Percentiles rank a stretch among this genome's conserved stretches.
Evolutionary conservation across 2,888 invertebrate genomes (phyloP).

Genomic region (Mechanitis messenoides): DNA sequence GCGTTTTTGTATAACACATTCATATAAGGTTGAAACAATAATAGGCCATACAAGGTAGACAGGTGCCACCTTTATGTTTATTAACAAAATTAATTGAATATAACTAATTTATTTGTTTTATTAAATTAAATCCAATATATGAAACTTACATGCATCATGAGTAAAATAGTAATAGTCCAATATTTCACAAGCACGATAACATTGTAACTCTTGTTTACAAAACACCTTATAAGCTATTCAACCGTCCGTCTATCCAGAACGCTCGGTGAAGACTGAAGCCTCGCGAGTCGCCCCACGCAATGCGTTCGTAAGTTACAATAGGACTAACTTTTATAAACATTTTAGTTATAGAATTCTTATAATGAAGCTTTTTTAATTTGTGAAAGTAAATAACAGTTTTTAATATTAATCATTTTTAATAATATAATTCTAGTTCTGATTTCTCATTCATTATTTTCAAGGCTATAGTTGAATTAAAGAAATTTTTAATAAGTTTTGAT

Average conservation of each 20-base stretch:
- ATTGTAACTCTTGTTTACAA: slow-evolving; percentile 45
- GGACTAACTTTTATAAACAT: slow-evolving; percentile 14
- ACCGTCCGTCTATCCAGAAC: slow-evolving; percentile 43
- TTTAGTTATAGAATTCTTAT: slow-evolving; percentile 12
- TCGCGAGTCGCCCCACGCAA: slow-evolving; percentile 31
- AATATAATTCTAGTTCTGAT: slow-evolving; percentile 1
- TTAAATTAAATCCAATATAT: neutral
- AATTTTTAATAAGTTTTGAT: neutral
- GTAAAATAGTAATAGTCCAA: slow-evolving; percentile 37
- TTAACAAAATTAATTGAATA: slow-evolving; percentile 2
- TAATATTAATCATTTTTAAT: slow-evolving; percentile 1
- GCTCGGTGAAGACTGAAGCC: slow-evolving; percentile 46
- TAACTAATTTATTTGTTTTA: neutral
- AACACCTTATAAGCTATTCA: slow-evolving; percentile 42
- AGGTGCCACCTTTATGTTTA: slow-evolving; percentile 3
- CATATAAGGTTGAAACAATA: neutral
- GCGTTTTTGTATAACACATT: too few relatives aligned
- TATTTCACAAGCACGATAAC: slow-evolving; percentile 55
- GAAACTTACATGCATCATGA: slow-evolving; percentile 69
- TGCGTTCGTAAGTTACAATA: slow-evolving; percentile 19
- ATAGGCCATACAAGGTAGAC: slow-evolving; percentile 13
- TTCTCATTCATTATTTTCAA: neutral
- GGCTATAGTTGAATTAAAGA: neutral
- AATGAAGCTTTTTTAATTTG: slow-evolving; percentile 3
- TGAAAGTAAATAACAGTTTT: slow-evolving; percentile 2